phyloP scores from a whole-genome alignment of 1,140 invertebrate genomes.

The Halictus rubicundus region DNA sequence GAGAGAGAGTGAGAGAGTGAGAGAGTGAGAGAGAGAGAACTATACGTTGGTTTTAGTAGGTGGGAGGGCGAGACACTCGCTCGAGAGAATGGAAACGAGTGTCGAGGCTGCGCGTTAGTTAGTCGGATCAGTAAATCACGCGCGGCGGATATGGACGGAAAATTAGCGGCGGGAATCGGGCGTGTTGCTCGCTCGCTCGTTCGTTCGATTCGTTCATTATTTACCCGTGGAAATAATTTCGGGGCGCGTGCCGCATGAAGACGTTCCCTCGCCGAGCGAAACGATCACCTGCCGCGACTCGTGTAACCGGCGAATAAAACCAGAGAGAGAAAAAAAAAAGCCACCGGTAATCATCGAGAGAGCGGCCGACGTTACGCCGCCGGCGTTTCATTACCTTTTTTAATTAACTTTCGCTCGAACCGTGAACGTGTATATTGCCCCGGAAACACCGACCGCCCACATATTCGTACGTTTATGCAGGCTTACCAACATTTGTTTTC shows the following conservation, averaged over 20 bases:
- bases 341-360: constrained; percentile 25
- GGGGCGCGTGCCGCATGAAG: constrained; percentile 8
- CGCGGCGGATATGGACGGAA: constrained; percentile 25
- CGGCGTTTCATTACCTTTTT: constrained; percentile 49
- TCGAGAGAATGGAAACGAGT: constrained; percentile 25
- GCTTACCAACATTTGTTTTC: constrained; percentile 21
- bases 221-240: constrained; percentile 6
- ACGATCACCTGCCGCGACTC: constrained; percentile 19
- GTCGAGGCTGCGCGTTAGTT: constrained; percentile 40
- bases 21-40: too few species aligned
- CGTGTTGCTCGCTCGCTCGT: background rate
- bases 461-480: constrained; percentile 39
- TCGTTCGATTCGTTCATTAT: constrained; percentile 25
- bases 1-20: too few species aligned
- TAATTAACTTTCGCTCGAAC: constrained; percentile 44
- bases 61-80: background rate
- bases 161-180: constrained; percentile 30
- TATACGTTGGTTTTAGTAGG: background rate
- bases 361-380: constrained; percentile 18
- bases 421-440: constrained; percentile 11
- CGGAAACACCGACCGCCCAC: constrained; percentile 14
- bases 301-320: constrained; percentile 10
- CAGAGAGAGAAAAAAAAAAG: background rate
- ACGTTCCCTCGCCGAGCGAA: background rate
- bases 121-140: constrained; percentile 44